Evolutionary conservation across 2,888 invertebrate genomes (phyloP).

Genomic region (Keiferia lycopersicella): DNA sequence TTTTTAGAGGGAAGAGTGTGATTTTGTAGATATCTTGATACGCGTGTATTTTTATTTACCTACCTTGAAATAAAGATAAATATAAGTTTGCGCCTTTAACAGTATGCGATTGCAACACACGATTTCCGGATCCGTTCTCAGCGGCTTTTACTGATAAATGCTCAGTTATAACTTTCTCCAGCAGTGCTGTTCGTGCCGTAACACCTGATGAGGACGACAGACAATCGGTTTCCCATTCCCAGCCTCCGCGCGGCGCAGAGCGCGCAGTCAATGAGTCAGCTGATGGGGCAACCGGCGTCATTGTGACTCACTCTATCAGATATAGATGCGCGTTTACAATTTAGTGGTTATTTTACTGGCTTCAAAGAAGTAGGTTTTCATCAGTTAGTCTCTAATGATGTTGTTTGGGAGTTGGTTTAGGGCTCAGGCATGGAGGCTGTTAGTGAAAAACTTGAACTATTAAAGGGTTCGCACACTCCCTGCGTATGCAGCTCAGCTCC

Average conservation of each 20-base stretch:
- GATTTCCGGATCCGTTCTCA: background rate
- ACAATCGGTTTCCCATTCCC: slow-evolving; percentile 73
- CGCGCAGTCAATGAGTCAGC: slow-evolving; percentile 70
- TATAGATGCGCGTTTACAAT: background rate
- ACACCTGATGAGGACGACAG: slow-evolving; percentile 53
- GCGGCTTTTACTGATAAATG: background rate
- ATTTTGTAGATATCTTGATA: no score
- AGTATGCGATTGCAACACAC: no score
- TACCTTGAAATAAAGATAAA: no score
- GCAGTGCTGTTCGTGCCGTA: slow-evolving; percentile 27
- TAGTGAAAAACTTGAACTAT: no score
- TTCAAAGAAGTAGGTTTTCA: background rate
- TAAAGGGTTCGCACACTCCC: no score
- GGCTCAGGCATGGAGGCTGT: no score
- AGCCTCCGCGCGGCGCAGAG: slow-evolving; percentile 39
- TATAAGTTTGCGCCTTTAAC: no score
- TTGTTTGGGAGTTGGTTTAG: no score
- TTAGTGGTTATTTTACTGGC: background rate
- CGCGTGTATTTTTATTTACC: no score
- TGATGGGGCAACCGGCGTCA: slow-evolving; percentile 70
- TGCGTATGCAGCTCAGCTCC: no score
- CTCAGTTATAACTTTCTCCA: slow-evolving; percentile 24
- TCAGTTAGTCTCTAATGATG: no score
- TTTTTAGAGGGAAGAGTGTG: no score
- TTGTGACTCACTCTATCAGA: slow-evolving; percentile 59